Evolutionary conservation across 1,140 invertebrate species (phyloP).

Genomic region (Rhizoglyphus robini): DNA sequence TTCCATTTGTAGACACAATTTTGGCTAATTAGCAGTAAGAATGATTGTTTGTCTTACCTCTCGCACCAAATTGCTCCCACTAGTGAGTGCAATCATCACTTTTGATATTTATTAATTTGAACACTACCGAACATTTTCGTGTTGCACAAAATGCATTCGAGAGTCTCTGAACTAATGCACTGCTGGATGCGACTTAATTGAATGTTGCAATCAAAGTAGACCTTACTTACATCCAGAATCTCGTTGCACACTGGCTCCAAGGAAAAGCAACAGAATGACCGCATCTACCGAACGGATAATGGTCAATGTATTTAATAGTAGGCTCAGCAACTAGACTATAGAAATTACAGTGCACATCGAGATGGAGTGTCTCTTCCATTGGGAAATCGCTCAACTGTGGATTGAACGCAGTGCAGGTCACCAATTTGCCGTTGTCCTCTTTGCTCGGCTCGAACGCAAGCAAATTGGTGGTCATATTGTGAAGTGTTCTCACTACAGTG

Average conservation of each 20-base stretch:
- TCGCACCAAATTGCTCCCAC: too few relatives aligned
- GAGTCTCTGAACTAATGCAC: too few relatives aligned
- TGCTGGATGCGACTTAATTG: conserved; percentile 38
- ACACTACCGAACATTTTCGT: too few relatives aligned
- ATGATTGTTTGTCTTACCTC: too few relatives aligned
- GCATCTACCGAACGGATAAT: conserved; percentile 23
- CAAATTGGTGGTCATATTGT: conserved; percentile 25
- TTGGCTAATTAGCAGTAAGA: background rate
- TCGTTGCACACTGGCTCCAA: conserved; percentile 51
- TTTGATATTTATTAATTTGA: too few relatives aligned
- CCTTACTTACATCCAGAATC: conserved; percentile 59
- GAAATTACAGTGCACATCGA: conserved; percentile 1
- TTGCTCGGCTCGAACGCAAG: conserved; percentile 44
- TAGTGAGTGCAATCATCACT: too few relatives aligned
- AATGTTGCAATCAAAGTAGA: conserved; percentile 70
- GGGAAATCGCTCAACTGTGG: conserved; percentile 36
- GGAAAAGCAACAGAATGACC: conserved; percentile 24
- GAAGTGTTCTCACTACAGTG: conserved; percentile 19
- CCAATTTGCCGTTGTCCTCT: conserved; percentile 62
- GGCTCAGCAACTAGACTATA: background rate
- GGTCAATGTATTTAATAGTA: background rate
- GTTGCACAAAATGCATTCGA: too few relatives aligned
- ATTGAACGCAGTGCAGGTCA: conserved; percentile 68
- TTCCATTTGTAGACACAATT: background rate
- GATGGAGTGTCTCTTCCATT: conserved; percentile 39